phyloP scores from a whole-genome alignment of 2,797 vertebrate species.

The Pseudochirops corinnae region DNA sequence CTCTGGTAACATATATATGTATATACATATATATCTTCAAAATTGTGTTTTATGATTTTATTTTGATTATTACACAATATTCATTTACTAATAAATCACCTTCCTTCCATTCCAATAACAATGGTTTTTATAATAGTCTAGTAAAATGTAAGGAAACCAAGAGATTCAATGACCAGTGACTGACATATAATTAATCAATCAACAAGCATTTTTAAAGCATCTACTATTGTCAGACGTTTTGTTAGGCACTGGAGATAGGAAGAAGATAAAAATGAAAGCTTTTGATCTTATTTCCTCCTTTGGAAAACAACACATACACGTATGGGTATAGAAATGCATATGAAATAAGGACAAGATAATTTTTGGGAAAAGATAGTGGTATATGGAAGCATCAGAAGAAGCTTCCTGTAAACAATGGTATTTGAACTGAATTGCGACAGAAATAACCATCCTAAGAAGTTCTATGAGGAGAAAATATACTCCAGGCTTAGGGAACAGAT shows the following conservation, averaged over 20 bases:
- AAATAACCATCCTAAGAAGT: not conserved
- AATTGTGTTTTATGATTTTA: not conserved
- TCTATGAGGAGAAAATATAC: not conserved
- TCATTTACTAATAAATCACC: not conserved
- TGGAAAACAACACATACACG: not conserved
- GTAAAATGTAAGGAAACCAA: not conserved
- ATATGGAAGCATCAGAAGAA: not conserved
- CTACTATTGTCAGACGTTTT: not conserved
- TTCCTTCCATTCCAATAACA: not conserved
- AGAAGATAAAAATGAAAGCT: not conserved
- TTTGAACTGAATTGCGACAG: not conserved
- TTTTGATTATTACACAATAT: not conserved
- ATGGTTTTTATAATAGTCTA: not conserved
- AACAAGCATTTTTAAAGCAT: not conserved
- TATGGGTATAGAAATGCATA: not conserved
- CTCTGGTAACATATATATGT: not conserved
- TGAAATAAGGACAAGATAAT: not conserved
- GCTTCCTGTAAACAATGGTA: not conserved
- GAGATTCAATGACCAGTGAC: not conserved
- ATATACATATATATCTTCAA: not conserved
- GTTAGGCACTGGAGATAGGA: not conserved
- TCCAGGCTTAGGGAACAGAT: not conserved
- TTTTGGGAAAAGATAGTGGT: not conserved
- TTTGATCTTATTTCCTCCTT: not conserved
- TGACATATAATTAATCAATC: not conserved